Evolutionary conservation across 2,888 invertebrate species (phyloP).

Genomic region (Syritta pipiens): DNA sequence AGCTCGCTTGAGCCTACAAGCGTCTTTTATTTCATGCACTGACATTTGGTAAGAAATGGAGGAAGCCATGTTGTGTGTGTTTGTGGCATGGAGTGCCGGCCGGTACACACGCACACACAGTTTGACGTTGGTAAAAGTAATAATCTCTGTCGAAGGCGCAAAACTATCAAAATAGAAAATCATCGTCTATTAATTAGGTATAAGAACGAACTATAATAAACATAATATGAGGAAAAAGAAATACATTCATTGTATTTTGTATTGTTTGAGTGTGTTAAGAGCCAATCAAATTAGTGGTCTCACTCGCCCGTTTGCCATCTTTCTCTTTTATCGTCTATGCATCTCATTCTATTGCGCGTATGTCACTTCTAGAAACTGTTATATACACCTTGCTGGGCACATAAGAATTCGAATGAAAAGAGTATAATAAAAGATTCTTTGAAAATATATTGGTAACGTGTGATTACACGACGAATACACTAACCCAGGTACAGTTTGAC

Average conservation of each 20-base stretch:
- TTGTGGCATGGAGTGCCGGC: conserved; percentile 34
- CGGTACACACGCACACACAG: conserved; percentile 17
- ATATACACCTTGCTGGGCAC: conserved; percentile 32
- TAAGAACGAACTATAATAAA: conserved; percentile 23
- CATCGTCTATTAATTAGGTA: conserved; percentile 13
- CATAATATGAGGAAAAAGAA: conserved; percentile 2
- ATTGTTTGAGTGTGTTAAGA: not conserved
- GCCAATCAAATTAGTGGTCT: not conserved
- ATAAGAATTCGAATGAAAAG: conserved; percentile 3
- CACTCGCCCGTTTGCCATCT: too few relatives aligned
- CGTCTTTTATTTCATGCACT: not conserved
- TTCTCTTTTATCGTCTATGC: not conserved
- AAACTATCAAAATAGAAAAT: conserved; percentile 40
- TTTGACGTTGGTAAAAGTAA: not conserved
- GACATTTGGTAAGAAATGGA: conserved; percentile 17
- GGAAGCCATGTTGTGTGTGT: not conserved
- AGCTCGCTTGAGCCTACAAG: not conserved
- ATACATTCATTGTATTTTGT: not conserved
- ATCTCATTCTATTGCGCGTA: conserved; percentile 38
- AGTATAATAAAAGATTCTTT: conserved; percentile 11
- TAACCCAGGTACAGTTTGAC: conserved; percentile 42
- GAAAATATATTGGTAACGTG: conserved; percentile 40
- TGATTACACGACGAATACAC: conserved; percentile 21
- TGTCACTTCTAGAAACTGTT: conserved; percentile 40
- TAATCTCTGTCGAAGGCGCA: conserved; percentile 29